phyloP scores from a whole-genome alignment of 2,113 vertebrate genomes.

The Nymphicus hollandicus region DNA sequence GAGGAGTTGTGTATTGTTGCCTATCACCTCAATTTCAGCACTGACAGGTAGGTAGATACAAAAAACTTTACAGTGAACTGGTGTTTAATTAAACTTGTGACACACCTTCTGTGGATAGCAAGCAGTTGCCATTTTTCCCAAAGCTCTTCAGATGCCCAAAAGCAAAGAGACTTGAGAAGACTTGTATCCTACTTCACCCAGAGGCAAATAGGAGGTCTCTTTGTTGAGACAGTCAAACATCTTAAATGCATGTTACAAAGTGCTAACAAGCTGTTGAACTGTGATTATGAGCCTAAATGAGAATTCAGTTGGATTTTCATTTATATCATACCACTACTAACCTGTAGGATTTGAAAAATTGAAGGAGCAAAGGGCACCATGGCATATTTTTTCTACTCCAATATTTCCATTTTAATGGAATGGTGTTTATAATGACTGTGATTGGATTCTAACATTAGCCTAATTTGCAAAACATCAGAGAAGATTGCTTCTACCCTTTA shows the following conservation, averaged over 20 bases:
- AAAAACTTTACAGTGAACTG: not conserved
- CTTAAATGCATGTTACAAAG: not conserved
- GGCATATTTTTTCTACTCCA: not conserved
- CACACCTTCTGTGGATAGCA: not conserved
- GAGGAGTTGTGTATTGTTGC: not conserved
- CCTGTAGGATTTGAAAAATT: not conserved
- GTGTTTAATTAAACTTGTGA: not conserved
- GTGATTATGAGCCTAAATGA: not conserved
- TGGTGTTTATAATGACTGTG: not conserved
- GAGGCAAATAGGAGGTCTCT: not conserved
- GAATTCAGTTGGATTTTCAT: not conserved
- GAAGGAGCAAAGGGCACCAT: not conserved
- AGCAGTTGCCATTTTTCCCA: not conserved
- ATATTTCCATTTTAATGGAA: not conserved
- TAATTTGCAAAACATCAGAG: not conserved
- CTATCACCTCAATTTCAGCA: not conserved
- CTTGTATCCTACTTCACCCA: not conserved
- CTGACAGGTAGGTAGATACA: not conserved
- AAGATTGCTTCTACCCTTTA: slow-evolving; percentile 1
- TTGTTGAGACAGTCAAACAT: not conserved
- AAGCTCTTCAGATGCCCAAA: not conserved
- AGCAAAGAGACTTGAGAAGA: slow-evolving; percentile 7
- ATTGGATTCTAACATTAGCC: not conserved
- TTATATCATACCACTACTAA: not conserved
- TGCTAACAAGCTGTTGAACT: not conserved